Conservation (phyloP, 2,888 invertebrate species). For the Rhamnusium bicolor region DNA sequence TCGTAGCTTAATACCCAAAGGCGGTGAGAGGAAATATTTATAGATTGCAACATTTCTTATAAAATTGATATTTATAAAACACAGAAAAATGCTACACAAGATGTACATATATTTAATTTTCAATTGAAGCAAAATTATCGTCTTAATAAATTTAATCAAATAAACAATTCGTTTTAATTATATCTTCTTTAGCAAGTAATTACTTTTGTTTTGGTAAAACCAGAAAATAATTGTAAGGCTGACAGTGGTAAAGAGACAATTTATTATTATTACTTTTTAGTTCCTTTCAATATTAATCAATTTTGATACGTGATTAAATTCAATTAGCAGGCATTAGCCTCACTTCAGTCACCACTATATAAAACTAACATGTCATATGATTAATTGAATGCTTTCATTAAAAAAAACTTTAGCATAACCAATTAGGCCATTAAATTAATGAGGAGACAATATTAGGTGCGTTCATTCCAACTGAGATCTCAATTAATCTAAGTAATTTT, state of each 20-base stretch:
- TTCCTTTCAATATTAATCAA: background rate
- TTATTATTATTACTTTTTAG: background rate
- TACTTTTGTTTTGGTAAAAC: background rate
- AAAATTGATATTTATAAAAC: too few relatives aligned
- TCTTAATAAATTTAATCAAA: too few relatives aligned
- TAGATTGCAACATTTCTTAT: too few relatives aligned
- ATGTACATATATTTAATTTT: too few relatives aligned
- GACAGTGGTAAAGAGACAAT: background rate
- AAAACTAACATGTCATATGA: background rate
- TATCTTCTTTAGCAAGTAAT: background rate
- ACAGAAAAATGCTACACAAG: too few relatives aligned
- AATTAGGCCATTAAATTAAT: constrained; percentile 12
- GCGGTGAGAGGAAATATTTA: too few relatives aligned
- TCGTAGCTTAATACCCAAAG: too few relatives aligned
- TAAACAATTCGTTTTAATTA: background rate
- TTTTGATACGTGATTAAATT: background rate
- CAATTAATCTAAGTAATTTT: too few relatives aligned
- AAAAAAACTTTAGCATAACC: constrained; percentile 16
- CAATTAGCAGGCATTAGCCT: constrained; percentile 12
- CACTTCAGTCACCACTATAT: background rate
- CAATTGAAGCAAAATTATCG: too few relatives aligned
- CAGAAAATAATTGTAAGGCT: background rate
- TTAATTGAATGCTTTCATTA: background rate
- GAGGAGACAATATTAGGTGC: background rate
- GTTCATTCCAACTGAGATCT: too few relatives aligned